Conservation (phyloP, 1,140 invertebrate species). For the Apis laboriosa region DNA sequence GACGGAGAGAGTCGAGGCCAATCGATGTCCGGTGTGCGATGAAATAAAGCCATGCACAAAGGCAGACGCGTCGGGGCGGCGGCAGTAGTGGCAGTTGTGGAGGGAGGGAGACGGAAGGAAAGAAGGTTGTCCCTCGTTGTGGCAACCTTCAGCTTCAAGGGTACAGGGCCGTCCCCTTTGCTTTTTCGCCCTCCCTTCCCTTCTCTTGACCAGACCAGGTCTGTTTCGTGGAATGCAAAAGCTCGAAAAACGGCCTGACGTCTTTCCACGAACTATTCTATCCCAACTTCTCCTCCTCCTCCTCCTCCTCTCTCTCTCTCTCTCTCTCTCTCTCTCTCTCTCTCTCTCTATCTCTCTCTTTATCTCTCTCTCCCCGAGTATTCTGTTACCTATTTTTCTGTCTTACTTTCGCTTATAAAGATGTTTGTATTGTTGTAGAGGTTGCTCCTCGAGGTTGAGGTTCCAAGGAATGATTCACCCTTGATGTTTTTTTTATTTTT, state of each 20-base stretch:
- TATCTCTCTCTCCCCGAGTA: background rate
- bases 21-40: slow-evolving; percentile 60
- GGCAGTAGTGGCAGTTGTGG: slow-evolving; percentile 2
- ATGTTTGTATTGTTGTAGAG: background rate
- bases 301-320: too few species aligned
- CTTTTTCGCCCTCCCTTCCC: slow-evolving; percentile 50
- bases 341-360: too few species aligned
- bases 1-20: slow-evolving; percentile 53
- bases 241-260: slow-evolving; percentile 19
- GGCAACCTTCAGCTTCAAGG: slow-evolving; percentile 78
- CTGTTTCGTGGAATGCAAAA: slow-evolving; percentile 44
- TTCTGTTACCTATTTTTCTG: too few species aligned
- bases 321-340: background rate
- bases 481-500: too few species aligned
- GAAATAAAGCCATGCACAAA: slow-evolving; percentile 60
- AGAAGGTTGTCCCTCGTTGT: slow-evolving; percentile 68
- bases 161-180: slow-evolving; percentile 73
- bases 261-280: slow-evolving; percentile 22
- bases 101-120: slow-evolving; percentile 55
- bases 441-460: background rate
- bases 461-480: too few species aligned
- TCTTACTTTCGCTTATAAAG: background rate
- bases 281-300: background rate
- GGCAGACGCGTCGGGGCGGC: slow-evolving; percentile 27
- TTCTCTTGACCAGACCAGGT: background rate